Conservation (phyloP, 2,797 vertebrate species). For the Erethizon dorsatum region DNA sequence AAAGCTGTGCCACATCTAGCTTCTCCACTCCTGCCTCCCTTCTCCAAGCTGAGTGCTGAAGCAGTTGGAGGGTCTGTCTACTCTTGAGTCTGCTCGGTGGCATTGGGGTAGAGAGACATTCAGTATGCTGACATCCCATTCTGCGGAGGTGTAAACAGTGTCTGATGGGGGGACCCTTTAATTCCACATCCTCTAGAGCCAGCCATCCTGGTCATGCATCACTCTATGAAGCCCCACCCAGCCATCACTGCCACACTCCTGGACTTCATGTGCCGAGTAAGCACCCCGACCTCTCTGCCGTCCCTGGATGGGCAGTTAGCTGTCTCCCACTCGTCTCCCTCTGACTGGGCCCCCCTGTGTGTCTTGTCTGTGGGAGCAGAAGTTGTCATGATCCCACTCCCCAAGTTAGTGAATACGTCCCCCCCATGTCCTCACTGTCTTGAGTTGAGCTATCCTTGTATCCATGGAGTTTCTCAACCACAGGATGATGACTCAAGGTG, state of each 20-base stretch:
- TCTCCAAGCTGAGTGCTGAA: neutral
- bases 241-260: constrained; percentile 98
- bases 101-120: neutral
- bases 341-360: neutral
- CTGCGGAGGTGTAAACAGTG: neutral
- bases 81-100: neutral
- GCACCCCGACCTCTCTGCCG: neutral
- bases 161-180: neutral
- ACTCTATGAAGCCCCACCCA: constrained; percentile 99
- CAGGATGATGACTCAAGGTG: neutral
- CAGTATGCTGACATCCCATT: rapidly evolving
- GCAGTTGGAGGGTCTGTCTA: neutral
- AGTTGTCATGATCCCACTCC: rapidly evolving
- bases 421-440: neutral
- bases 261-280: constrained; percentile 99
- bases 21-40: neutral
- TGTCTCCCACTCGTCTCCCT: neutral
- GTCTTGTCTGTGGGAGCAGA: neutral
- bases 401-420: neutral
- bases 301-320: neutral
- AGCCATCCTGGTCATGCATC: constrained; percentile 98
- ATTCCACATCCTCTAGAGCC: constrained; percentile 91
- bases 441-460: neutral
- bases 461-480: neutral
- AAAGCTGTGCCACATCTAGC: neutral